Conservation (phyloP, 2,888 invertebrate genomes). For the Megastigmus dorsalis region DNA sequence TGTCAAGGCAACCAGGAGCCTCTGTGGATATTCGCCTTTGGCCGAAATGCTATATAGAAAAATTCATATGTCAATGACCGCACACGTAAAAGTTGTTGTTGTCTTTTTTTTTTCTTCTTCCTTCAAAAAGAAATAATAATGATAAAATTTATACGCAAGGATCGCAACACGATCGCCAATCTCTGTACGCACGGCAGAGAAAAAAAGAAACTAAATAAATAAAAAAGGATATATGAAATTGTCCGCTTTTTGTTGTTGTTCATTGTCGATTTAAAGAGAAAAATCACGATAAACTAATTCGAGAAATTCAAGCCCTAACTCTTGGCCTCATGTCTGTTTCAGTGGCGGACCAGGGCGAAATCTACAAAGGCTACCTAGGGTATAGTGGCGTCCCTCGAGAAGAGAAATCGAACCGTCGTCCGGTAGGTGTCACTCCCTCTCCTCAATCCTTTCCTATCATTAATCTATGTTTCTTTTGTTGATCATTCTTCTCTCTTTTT, state of each 20-base stretch:
- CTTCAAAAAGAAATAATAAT: background rate
- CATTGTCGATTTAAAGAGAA: background rate
- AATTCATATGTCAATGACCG: too few species aligned
- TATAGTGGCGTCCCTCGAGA: conserved; percentile 83
- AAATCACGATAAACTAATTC: background rate
- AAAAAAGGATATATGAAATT: background rate
- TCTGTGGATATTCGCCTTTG: conserved; percentile 74
- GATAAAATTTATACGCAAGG: background rate
- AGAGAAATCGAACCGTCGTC: conserved; percentile 81
- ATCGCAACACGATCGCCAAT: background rate
- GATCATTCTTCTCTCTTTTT: conserved; percentile 33
- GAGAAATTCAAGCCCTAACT: conserved; percentile 61
- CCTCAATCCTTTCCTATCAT: conserved; percentile 54
- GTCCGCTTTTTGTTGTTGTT: background rate
- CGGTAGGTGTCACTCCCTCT: conserved; percentile 79
- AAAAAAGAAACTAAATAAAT: background rate
- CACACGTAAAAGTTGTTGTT: too few species aligned
- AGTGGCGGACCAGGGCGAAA: conserved; percentile 88
- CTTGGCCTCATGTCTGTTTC: conserved; percentile 77
- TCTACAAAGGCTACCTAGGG: conserved; percentile 88
- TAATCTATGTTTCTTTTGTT: conserved; percentile 37
- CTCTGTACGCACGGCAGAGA: background rate
- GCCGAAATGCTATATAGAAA: conserved; percentile 55
- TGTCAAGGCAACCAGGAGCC: conserved; percentile 64
- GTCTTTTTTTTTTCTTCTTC: too few species aligned